Evolutionary conservation across 2,113 vertebrate genomes (phyloP).

Genomic region (Gallinago undulata): DNA sequence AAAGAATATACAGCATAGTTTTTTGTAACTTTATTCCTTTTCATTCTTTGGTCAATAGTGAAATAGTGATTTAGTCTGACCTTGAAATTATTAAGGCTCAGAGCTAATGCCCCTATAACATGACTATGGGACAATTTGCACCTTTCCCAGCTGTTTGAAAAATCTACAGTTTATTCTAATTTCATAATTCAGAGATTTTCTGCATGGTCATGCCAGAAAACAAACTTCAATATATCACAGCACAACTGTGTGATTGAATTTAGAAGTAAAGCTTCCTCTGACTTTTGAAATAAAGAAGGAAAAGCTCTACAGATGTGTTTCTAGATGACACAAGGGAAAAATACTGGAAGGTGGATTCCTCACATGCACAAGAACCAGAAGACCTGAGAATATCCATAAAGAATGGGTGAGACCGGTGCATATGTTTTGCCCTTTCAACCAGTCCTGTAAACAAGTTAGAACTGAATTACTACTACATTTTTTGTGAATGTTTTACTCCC

Average conservation of each 20-base stretch:
- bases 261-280: not conserved
- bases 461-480: not conserved
- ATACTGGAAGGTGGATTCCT: not conserved
- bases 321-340: not conserved
- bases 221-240: not conserved
- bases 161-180: not conserved
- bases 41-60: not conserved
- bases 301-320: not conserved
- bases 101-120: not conserved
- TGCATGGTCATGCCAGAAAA: not conserved
- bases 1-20: not conserved
- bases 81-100: not conserved
- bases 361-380: not conserved
- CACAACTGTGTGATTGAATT: not conserved
- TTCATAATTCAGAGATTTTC: not conserved
- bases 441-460: not conserved
- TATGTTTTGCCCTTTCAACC: not conserved
- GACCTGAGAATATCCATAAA: not conserved
- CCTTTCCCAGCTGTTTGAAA: not conserved
- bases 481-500: constrained; percentile 1
- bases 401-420: not conserved
- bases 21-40: not conserved
- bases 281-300: not conserved
- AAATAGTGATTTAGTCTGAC: not conserved
- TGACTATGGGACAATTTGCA: not conserved